phyloP scores from a whole-genome alignment of 2,888 invertebrate genomes.

The Opisthograptis luteolata region DNA sequence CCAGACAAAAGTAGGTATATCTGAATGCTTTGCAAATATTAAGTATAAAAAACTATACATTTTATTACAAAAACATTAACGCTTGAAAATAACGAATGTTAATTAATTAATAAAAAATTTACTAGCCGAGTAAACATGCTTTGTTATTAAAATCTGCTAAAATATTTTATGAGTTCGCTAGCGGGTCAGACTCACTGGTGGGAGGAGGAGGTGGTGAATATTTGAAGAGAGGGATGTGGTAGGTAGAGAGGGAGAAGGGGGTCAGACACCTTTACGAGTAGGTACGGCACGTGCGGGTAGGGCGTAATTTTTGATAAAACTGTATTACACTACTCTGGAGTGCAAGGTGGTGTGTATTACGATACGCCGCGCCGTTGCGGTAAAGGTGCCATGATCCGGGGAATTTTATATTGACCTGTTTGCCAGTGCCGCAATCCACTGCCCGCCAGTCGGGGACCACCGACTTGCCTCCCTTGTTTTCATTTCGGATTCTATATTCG shows the following conservation, averaged over 20 bases:
- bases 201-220: conserved; percentile 14
- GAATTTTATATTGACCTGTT: conserved; percentile 32
- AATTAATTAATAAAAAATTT: neutral
- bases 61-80: too few species aligned
- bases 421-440: conserved; percentile 7
- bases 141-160: conserved; percentile 53
- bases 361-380: conserved; percentile 41
- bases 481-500: neutral
- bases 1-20: too few species aligned
- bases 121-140: conserved; percentile 35
- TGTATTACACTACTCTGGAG: conserved; percentile 54
- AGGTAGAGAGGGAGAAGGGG: conserved; percentile 25
- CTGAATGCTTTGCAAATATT: too few species aligned
- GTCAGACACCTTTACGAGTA: conserved; percentile 66
- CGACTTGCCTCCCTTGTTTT: neutral
- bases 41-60: too few species aligned
- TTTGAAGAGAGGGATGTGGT: conserved; percentile 15
- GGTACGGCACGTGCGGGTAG: conserved; percentile 60
- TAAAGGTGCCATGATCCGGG: conserved; percentile 30
- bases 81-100: too few species aligned
- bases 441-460: neutral
- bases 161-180: conserved; percentile 47
- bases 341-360: conserved; percentile 41
- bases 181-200: conserved; percentile 31
- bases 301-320: conserved; percentile 67